These are phyloP conservation scores for Lasioglossum figueresi DNA, from an alignment of 2,888 invertebrate species.

Conservation along the genomic window DNA sequence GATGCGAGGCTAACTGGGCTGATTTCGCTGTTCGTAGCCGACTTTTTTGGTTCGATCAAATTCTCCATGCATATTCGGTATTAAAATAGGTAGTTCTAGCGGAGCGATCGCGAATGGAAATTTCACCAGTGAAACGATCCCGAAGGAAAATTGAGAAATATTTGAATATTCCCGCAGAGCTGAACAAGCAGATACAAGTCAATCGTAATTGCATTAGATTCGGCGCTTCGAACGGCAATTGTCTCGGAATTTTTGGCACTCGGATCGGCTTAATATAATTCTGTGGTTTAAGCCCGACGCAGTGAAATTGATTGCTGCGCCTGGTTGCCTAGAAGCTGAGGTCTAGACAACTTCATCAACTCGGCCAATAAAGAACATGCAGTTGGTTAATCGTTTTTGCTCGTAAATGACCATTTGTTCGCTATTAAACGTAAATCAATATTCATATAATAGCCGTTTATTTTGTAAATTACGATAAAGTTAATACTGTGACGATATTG, in stretches of 20 bases:
- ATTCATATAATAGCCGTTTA: neutral
- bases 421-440: neutral
- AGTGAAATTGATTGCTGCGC: slow-evolving; percentile 8
- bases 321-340: neutral
- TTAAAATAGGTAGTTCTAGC: neutral
- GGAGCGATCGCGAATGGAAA: neutral
- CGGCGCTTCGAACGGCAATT: slow-evolving; percentile 32
- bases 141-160: neutral
- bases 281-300: neutral
- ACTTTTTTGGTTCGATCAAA: slow-evolving; percentile 12
- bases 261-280: slow-evolving; percentile 18
- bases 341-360: slow-evolving; percentile 12
- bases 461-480: neutral
- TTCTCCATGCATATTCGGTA: neutral
- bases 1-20: slow-evolving; percentile 23
- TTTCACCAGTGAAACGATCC: neutral
- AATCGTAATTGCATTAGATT: slow-evolving; percentile 21
- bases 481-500: neutral
- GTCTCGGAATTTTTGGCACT: slow-evolving; percentile 41
- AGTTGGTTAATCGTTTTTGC: neutral
- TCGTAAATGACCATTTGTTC: neutral
- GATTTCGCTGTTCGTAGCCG: neutral
- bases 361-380: neutral
- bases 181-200: neutral
- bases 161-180: neutral